Evolutionary conservation across 1,140 invertebrate species (phyloP).

Genomic region (Leptestheria dahalacensis): DNA sequence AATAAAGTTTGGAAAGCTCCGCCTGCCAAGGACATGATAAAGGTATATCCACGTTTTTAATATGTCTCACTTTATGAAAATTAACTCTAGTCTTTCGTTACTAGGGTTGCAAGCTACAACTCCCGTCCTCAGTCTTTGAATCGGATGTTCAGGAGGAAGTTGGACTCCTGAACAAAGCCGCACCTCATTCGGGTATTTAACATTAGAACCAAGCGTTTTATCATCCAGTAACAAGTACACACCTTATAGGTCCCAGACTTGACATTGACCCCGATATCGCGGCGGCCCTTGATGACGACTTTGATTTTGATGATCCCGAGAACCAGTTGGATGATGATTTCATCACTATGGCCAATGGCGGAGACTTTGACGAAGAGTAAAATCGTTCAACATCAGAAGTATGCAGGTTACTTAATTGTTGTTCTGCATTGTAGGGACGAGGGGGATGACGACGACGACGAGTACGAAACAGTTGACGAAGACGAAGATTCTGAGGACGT

Average conservation of each 20-base stretch:
- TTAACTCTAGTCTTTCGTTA: slow-evolving; percentile 15
- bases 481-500: slow-evolving; percentile 36
- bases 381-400: neutral
- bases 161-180: slow-evolving; percentile 76
- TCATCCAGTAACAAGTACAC: neutral
- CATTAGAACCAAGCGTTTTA: slow-evolving; percentile 9
- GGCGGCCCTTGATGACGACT: slow-evolving; percentile 84
- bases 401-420: neutral
- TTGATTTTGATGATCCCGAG: slow-evolving; percentile 63
- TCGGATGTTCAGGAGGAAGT: slow-evolving; percentile 74
- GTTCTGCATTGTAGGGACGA: slow-evolving; percentile 20
- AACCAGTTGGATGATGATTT: slow-evolving; percentile 85
- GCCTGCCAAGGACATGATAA: slow-evolving; percentile 1
- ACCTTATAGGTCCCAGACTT: slow-evolving; percentile 46
- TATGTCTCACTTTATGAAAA: neutral
- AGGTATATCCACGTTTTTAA: neutral
- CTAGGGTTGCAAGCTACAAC: slow-evolving; percentile 36
- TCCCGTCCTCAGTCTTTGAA: slow-evolving; percentile 83
- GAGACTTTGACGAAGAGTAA: slow-evolving; percentile 21
- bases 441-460: slow-evolving; percentile 25
- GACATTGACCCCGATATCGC: slow-evolving; percentile 87
- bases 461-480: slow-evolving; percentile 21
- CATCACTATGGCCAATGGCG: slow-evolving; percentile 54
- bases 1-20: slow-evolving; percentile 13
- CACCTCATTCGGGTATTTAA: slow-evolving; percentile 54